phyloP scores from a whole-genome alignment of 2,797 vertebrate species.

The Sarcoramphus papa region DNA sequence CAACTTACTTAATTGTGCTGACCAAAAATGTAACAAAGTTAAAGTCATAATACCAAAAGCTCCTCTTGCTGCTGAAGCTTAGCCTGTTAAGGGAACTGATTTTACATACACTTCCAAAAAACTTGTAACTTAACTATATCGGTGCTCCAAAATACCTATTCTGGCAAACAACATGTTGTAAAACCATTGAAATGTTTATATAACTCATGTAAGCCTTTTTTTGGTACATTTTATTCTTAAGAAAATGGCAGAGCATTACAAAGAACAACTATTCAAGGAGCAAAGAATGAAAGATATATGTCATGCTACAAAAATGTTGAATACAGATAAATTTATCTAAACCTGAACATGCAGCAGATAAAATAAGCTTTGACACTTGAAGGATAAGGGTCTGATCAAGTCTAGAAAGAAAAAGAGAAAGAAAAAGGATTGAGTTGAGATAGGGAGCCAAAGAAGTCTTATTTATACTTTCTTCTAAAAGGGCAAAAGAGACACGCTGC shows the following conservation, averaged over 20 bases:
- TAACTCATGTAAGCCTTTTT: background rate
- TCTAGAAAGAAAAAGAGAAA: background rate
- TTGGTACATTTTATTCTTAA: background rate
- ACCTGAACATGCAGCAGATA: background rate
- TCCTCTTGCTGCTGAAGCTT: background rate
- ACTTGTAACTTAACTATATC: background rate
- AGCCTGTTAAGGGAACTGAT: background rate
- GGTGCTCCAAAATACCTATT: background rate
- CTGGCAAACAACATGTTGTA: background rate
- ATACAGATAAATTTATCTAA: background rate
- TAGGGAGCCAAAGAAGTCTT: background rate
- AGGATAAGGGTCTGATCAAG: background rate
- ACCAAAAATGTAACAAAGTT: background rate
- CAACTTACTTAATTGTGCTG: background rate
- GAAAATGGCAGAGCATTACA: background rate
- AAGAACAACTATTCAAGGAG: background rate
- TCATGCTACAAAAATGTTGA: background rate
- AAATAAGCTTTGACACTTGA: background rate
- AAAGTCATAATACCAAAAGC: background rate
- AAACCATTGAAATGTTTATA: background rate
- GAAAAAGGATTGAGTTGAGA: background rate
- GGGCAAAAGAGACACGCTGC: background rate
- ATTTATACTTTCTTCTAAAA: background rate
- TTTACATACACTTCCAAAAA: background rate
- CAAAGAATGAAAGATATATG: background rate